Base-by-base conservation (phyloP, 2,888 invertebrate genomes). In the Drosophila meridiana region DNA sequence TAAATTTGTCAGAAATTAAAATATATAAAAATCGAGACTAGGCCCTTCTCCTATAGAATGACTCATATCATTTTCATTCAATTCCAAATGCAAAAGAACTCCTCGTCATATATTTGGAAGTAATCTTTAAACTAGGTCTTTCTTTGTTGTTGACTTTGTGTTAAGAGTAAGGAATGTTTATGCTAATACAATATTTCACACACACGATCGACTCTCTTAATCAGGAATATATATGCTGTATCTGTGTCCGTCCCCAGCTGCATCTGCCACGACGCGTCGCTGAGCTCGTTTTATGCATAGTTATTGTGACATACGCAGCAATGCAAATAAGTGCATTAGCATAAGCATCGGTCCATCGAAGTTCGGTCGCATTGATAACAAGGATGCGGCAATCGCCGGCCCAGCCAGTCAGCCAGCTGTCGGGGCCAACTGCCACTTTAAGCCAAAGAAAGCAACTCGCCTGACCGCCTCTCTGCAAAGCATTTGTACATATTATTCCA, bases 401-500 rank as follows among this genome's bases (percentile, higher is more conserved):
- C 55, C 67, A 26, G 30, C 32, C 59, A 42, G 38, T 11, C 11
- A 11, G 20, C 20, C 20, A 45, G 48, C 43, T 52, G 30, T 60
- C 78, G 72, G 82, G 55, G 52, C 73, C 73, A 69, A 45, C 62
- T 73, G 78, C 81, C 73, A 59, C 81, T 59, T 57, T 80, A 66
- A 70, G 80, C 78, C 78, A 52, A 62, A 57, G 63, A 47, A 52
- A 60, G 45, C 43, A 48, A 36, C 58, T 47, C 45, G 62, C 43
- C 69, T 69, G 82, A 73, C 82, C 78, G 79, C 59, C 52, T 48
- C 61, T 40, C 68, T 82, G 78, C 63, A 59, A 60, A 63, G 82
- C 68, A 73, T 78, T 73, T 82, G 78, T 78, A 72, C 77, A 80
- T 64, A 71, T 78, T 78, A 81, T 78, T 72, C 52, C 73, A 73